Conservation (phyloP, 1,140 invertebrate species). For the Phymorhynchus buccinoides region DNA sequence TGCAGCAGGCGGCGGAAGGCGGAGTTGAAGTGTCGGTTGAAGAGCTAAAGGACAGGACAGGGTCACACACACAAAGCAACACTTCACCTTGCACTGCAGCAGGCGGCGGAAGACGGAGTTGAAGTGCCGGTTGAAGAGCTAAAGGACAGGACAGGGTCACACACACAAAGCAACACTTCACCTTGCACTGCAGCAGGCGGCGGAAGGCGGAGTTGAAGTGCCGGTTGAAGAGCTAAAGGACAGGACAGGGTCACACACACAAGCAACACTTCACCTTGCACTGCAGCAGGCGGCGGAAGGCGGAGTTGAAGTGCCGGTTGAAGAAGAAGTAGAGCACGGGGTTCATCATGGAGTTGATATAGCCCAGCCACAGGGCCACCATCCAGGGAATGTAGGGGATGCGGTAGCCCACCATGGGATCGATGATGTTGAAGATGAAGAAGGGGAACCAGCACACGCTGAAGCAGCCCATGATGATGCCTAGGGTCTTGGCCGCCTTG, state of each 20-base stretch:
- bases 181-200: conserved; percentile 61
- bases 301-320: conserved; percentile 92
- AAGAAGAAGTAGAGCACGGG: conserved; percentile 85
- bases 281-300: conserved; percentile 78
- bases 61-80: no score
- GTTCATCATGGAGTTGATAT: conserved; percentile 97
- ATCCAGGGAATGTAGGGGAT: conserved; percentile 65
- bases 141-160: no score
- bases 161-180: no score
- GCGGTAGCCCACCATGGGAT: conserved; percentile 66
- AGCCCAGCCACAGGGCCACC: conserved; percentile 77
- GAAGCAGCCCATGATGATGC: conserved; percentile 73
- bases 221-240: conserved; percentile 93
- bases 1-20: conserved; percentile 79
- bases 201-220: conserved; percentile 91
- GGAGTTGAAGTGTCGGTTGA: conserved; percentile 92
- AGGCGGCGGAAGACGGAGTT: conserved; percentile 83
- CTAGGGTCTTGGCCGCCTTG: conserved; percentile 78
- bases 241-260: no score
- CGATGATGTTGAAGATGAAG: conserved; percentile 72
- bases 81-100: conserved; percentile 61
- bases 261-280: no score
- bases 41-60: conserved; percentile 84
- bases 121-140: conserved; percentile 94
- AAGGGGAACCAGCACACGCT: conserved; percentile 73